Evolutionary conservation across 1,140 invertebrate genomes (phyloP).

Genomic region (Heliothis subflexa): DNA sequence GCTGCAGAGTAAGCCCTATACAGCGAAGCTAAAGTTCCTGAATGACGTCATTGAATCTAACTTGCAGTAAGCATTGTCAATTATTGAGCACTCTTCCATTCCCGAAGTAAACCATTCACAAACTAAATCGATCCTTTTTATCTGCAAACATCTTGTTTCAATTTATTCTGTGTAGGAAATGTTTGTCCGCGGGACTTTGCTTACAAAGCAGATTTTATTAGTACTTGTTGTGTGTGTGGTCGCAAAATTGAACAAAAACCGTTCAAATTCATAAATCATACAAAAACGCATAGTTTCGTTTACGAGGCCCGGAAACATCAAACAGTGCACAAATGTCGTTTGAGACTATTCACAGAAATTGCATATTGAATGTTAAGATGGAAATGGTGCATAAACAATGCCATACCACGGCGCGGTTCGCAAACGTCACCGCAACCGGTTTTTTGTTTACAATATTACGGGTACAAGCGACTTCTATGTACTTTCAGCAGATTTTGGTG

Average conservation of each 20-base stretch:
- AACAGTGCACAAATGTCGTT: slow-evolving; percentile 35
- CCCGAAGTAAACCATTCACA: too few species aligned
- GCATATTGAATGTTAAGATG: slow-evolving; percentile 34
- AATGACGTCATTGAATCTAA: too few species aligned
- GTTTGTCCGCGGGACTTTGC: too few species aligned
- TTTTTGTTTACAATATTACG: slow-evolving; percentile 27
- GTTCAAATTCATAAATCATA: slow-evolving; percentile 1
- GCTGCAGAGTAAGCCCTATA: neutral
- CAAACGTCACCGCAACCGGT: slow-evolving; percentile 30
- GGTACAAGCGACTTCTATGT: slow-evolving; percentile 18
- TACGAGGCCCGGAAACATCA: slow-evolving; percentile 11
- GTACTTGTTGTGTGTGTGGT: neutral
- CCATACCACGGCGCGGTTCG: neutral
- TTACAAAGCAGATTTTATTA: too few species aligned
- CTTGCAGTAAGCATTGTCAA: too few species aligned
- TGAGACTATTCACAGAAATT: slow-evolving; percentile 23
- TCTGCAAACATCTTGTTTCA: too few species aligned
- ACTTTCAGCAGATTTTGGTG: slow-evolving; percentile 9
- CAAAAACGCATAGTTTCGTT: slow-evolving; percentile 14
- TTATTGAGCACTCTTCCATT: too few species aligned
- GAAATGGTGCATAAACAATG: slow-evolving; percentile 31
- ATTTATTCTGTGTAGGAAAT: too few species aligned
- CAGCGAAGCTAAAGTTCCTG: neutral
- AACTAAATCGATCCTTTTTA: too few species aligned
- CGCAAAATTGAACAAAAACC: neutral